Evolutionary conservation across 2,113 vertebrate genomes (phyloP), one percentile per base, ranked within the genome.

Genomic region (Brachirus orientalis): DNA sequence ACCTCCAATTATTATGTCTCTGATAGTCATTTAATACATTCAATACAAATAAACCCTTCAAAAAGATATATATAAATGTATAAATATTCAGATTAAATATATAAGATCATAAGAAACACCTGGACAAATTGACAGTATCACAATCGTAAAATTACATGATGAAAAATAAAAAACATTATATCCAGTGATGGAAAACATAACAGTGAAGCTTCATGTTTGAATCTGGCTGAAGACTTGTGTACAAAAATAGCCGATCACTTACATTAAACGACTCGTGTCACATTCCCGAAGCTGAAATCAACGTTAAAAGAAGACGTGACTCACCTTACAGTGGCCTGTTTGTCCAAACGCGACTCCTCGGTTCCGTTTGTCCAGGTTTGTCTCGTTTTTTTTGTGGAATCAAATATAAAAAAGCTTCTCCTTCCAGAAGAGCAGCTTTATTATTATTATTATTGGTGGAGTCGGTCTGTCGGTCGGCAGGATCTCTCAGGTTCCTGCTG

Each of bases 401-500:
- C n/a, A n/a, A n/a, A n/a, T n/a, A n/a, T n/a, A n/a, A n/a, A n/a
- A n/a, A n/a, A 71, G 75, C 59, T 46, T 82, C 76, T 80, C 70
- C 78, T 60, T 69, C 78, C 62, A 85, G 81, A 53, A 83, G 82
- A 89, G 86, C 68, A 65, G 78, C 63, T 66, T 87, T 84, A 63
- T 82, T 86, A 2, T 28, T 28, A 28, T 28, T 28, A 28, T 28
- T 28, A 6, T 28, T 28, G 28, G 28, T 28, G 28, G 28, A 28
- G 28, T 28, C 28, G 28, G 28, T 28, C 28, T 3, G 69, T 46
- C 67, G 35, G 70, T 73, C 67, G 18, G 74, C 79, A 77, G 79
- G 82, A 86, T 82, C 83, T 84, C 77, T 82, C 65, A 66, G 68
- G 84, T 74, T 85, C 91, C 93, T 93, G 85, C 75, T 85, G 72